These are phyloP conservation scores for Steinernema khuongi DNA, from an alignment of 1,140 invertebrate species.

Conservation along the genomic window DNA sequence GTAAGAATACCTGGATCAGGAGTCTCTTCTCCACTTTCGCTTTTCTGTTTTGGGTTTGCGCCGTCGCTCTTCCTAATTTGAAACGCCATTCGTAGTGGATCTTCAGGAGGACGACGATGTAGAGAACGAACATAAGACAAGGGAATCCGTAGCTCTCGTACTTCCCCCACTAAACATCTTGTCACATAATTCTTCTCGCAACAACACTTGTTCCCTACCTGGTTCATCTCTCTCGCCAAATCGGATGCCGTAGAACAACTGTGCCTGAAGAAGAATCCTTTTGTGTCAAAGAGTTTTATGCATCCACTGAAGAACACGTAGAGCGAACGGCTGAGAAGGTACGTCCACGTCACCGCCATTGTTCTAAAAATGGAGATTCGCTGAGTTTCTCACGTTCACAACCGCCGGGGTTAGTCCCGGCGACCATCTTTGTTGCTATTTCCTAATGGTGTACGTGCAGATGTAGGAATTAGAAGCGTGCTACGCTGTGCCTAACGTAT, in stretches of 20 bases:
- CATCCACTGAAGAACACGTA: background rate
- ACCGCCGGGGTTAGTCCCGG: too few species aligned
- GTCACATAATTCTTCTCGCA: background rate
- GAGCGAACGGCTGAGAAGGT: background rate
- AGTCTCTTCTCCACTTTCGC: background rate
- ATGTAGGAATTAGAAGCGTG: too few species aligned
- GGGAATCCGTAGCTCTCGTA: background rate
- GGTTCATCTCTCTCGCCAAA: too few species aligned
- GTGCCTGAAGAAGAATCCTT: background rate
- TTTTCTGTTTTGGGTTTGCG: background rate
- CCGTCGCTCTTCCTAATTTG: background rate
- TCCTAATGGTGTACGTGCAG: too few species aligned
- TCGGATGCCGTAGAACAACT: too few species aligned
- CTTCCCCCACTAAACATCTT: background rate
- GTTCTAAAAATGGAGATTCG: background rate
- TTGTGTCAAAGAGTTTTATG: background rate
- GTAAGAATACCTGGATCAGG: background rate
- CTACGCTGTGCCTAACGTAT: too few species aligned
- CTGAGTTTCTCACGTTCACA: too few species aligned
- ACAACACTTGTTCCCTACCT: background rate
- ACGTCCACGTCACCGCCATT: background rate
- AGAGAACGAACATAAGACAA: background rate
- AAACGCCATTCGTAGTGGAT: background rate
- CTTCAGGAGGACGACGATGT: background rate
- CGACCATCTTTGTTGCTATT: too few species aligned